A percentile compares a stretch with the other conserved stretches of the same genome.
Conservation (phyloP, 2,888 invertebrate species). For the Aethes cnicana region DNA sequence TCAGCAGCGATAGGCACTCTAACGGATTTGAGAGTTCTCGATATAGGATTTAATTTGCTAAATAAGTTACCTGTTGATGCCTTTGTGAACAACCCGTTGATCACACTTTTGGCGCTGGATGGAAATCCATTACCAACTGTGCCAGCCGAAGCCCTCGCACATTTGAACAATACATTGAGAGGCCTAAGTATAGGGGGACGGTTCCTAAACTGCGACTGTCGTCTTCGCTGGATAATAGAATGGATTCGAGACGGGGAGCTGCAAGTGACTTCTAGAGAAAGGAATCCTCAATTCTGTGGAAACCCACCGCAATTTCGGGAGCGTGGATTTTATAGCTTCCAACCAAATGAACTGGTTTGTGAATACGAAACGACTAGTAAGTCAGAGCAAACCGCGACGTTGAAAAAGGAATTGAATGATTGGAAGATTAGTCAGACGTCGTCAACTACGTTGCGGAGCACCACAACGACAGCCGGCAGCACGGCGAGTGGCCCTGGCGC, state of each 20-base stretch:
- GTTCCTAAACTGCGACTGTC: conserved; percentile 94
- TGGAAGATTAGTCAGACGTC: conserved; percentile 46
- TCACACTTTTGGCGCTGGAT: conserved; percentile 93
- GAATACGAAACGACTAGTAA: conserved; percentile 64
- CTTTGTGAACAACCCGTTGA: conserved; percentile 90
- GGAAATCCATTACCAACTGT: conserved; percentile 94
- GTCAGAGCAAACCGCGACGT: conserved; percentile 51
- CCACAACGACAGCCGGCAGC: conserved; percentile 45
- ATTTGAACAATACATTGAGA: conserved; percentile 90
- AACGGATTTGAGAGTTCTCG: conserved; percentile 91
- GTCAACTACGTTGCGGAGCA: conserved; percentile 37
- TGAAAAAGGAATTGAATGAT: conserved; percentile 43
- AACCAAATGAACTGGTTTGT: conserved; percentile 88
- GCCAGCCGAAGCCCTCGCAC: conserved; percentile 88
- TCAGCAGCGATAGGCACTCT: conserved; percentile 89
- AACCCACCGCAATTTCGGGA: conserved; percentile 90
- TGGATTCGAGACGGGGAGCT: conserved; percentile 94
- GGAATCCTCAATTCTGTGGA: conserved; percentile 96
- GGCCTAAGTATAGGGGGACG: conserved; percentile 94
- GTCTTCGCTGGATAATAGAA: conserved; percentile 92
- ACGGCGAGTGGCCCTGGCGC: conserved; percentile 35
- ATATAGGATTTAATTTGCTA: conserved; percentile 95
- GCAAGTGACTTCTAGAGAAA: conserved; percentile 95
- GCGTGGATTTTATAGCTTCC: conserved; percentile 93
- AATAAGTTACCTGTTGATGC: conserved; percentile 90